phyloP scores from a whole-genome alignment of 2,797 vertebrate species.

The Hydrocynus forskahlii region DNA sequence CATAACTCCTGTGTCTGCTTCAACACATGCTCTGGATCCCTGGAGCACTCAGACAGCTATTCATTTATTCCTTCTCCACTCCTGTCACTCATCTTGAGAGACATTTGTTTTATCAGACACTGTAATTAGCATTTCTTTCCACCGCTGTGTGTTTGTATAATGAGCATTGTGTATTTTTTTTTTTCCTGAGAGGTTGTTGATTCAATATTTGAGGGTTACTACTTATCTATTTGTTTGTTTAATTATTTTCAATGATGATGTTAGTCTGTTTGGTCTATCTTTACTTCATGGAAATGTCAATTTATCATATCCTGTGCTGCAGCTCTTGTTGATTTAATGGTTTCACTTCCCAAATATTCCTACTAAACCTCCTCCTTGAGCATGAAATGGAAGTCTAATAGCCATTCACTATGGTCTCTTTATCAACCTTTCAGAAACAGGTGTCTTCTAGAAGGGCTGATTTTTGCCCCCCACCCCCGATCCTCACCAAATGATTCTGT shows the following conservation, averaged over 20 bases:
- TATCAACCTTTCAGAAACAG: background rate
- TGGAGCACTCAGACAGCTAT: constrained; percentile 44
- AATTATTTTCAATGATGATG: no score
- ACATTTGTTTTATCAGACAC: constrained; percentile 38
- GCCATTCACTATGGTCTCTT: background rate
- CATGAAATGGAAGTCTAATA: background rate
- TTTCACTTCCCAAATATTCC: background rate
- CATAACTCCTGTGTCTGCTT: constrained; percentile 53
- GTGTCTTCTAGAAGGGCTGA: background rate
- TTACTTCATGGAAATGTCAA: background rate
- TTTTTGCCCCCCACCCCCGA: background rate
- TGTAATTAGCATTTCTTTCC: constrained; percentile 34
- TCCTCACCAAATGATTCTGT: background rate
- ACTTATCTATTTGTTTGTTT: background rate
- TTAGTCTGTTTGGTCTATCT: background rate
- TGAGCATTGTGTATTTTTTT: constrained; percentile 16
- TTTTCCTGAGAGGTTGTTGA: background rate
- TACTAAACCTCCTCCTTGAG: background rate
- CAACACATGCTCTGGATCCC: constrained; percentile 30
- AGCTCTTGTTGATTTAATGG: background rate
- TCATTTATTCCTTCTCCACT: constrained; percentile 58
- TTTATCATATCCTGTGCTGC: background rate
- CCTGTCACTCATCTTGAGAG: constrained; percentile 53
- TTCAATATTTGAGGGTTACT: background rate
- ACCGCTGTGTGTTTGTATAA: constrained; percentile 12